Conservation (phyloP, 2,888 invertebrate species). For the Cryptocephalus moraei region DNA sequence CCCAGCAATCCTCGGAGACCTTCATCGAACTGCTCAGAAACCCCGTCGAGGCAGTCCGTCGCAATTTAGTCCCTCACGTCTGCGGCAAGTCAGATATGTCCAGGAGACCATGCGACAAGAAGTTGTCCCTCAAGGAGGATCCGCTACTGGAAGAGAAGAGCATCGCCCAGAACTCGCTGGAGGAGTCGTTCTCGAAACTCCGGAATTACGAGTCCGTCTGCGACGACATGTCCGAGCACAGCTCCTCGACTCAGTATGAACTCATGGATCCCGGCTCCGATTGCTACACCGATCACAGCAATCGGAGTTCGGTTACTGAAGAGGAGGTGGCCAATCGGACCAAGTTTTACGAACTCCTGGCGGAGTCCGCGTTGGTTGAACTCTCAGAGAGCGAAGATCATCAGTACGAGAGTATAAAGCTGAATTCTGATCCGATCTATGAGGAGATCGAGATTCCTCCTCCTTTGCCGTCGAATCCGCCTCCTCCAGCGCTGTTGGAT, state of each 20-base stretch:
- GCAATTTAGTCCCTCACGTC: slow-evolving; percentile 66
- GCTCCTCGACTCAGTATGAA: slow-evolving; percentile 61
- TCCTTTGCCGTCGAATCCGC: slow-evolving; percentile 68
- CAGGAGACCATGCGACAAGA: slow-evolving; percentile 33
- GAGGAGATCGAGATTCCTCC: slow-evolving; percentile 73
- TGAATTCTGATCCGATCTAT: slow-evolving; percentile 66
- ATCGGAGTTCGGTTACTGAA: slow-evolving; percentile 42
- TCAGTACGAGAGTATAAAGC: slow-evolving; percentile 63
- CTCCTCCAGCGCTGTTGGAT: slow-evolving; percentile 54
- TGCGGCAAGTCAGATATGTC: slow-evolving; percentile 52
- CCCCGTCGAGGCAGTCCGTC: slow-evolving; percentile 66
- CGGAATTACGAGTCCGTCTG: slow-evolving; percentile 30
- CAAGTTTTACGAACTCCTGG: slow-evolving; percentile 64
- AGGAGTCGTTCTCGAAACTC: slow-evolving; percentile 1
- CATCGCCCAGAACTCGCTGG: slow-evolving; percentile 26
- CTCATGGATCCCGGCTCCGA: slow-evolving; percentile 65
- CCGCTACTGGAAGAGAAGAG: slow-evolving; percentile 49
- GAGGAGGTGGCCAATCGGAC: slow-evolving; percentile 54
- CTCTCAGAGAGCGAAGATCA: slow-evolving; percentile 58
- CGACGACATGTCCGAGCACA: slow-evolving; percentile 40
- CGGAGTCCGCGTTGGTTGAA: slow-evolving; percentile 59
- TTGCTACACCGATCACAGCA: slow-evolving; percentile 55
- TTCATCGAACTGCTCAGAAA: slow-evolving; percentile 51
- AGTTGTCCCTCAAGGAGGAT: slow-evolving; percentile 43
- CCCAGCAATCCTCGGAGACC: slow-evolving; percentile 25